Conservation (phyloP, 2,113 vertebrate genomes). For the Syrrhaptes paradoxus region DNA sequence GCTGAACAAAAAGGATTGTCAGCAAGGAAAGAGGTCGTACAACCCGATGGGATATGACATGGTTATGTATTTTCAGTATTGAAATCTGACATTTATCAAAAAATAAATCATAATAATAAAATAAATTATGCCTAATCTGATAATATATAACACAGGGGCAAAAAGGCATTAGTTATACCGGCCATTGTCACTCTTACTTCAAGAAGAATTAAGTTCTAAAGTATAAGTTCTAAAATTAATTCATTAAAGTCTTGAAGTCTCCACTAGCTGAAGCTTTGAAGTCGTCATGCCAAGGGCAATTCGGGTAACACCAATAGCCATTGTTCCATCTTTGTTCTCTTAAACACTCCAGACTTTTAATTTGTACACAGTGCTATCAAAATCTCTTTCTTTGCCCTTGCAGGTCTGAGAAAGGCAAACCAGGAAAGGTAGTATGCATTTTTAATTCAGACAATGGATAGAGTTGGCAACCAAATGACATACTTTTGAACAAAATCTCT, state of each 20-base stretch:
- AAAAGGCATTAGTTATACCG: not conserved
- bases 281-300: not conserved
- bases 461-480: not conserved
- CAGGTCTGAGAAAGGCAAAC: not conserved
- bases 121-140: not conserved
- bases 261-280: not conserved
- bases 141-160: not conserved
- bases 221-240: not conserved
- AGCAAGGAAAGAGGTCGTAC: not conserved
- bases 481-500: not conserved
- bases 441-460: not conserved
- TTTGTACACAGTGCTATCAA: not conserved
- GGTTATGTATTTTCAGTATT: not conserved
- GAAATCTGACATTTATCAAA: not conserved
- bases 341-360: not conserved
- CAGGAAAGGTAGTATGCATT: not conserved
- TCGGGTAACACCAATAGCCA: not conserved
- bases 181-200: not conserved
- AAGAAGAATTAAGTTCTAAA: not conserved
- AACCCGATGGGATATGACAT: not conserved
- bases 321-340: rapidly evolving
- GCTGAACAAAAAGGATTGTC: not conserved
- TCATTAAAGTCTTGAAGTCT: not conserved
- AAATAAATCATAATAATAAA: not conserved
- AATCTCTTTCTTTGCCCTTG: not conserved